A percentile compares a stretch with the other conserved stretches of the same genome.
These are phyloP conservation scores for Edolisoma coerulescens DNA, from an alignment of 2,113 vertebrate species.

Conservation along the genomic window DNA sequence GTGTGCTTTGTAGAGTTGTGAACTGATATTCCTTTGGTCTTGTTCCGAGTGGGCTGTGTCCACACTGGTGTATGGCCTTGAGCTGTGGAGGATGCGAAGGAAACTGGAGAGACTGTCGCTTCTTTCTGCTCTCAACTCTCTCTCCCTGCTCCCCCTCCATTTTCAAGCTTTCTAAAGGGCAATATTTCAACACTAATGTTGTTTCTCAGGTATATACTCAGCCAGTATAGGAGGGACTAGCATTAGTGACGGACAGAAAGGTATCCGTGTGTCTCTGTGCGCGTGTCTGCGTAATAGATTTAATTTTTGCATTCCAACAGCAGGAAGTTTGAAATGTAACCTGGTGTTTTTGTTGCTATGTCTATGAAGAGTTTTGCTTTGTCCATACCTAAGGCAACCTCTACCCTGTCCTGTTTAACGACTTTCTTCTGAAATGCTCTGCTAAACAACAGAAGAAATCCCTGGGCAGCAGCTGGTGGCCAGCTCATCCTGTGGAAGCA, in stretches of 20 bases:
- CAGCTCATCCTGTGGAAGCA: not conserved
- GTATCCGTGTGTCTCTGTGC: not conserved
- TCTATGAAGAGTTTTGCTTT: not conserved
- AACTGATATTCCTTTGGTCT: constrained; percentile 34
- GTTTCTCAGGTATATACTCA: constrained; percentile 79
- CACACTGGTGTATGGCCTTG: not conserved
- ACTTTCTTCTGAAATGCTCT: not conserved
- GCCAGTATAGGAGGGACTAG: constrained; percentile 56
- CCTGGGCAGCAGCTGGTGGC: not conserved
- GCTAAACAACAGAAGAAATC: not conserved
- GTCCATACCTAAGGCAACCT: not conserved
- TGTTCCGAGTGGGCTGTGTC: constrained; percentile 33
- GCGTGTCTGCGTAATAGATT: not conserved
- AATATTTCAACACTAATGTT: constrained; percentile 83
- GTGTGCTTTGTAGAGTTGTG: constrained; percentile 32
- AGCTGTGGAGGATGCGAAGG: constrained; percentile 39
- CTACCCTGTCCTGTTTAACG: not conserved
- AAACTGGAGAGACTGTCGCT: constrained; percentile 51
- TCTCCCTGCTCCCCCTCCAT: constrained; percentile 20
- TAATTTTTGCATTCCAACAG: not conserved
- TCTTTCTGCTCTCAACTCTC: constrained; percentile 32
- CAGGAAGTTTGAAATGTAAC: not conserved
- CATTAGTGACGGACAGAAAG: constrained; percentile 45
- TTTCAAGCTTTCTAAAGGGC: constrained; percentile 73
- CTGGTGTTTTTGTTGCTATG: not conserved